phyloP scores from a whole-genome alignment of 2,888 invertebrate genomes.

The Chrysolina haemoptera region DNA sequence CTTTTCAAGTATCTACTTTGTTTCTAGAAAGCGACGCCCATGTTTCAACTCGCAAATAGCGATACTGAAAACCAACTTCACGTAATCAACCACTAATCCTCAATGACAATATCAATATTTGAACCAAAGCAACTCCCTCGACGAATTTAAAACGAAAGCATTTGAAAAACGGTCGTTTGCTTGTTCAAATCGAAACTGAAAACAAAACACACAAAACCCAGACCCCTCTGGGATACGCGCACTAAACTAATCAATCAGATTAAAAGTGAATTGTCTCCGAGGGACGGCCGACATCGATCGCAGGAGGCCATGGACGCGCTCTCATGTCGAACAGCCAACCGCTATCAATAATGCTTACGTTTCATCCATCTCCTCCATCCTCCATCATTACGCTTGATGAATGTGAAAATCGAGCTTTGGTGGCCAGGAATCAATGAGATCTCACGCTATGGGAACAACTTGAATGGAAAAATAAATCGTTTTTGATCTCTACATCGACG shows the following conservation, averaged over 20 bases:
- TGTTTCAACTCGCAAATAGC: neutral
- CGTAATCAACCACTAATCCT: neutral
- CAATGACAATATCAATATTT: constrained; percentile 4
- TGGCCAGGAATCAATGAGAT: neutral
- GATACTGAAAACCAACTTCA: neutral
- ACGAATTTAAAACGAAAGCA: constrained; percentile 16
- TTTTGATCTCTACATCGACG: constrained; percentile 4
- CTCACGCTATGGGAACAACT: neutral
- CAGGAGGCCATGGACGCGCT: constrained; percentile 32
- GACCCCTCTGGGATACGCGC: constrained; percentile 45
- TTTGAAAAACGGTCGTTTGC: constrained; percentile 18
- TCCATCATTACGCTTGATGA: constrained; percentile 18
- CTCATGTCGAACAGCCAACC: constrained; percentile 42
- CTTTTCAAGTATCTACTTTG: neutral
- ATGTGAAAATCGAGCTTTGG: constrained; percentile 24
- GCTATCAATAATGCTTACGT: constrained; percentile 48
- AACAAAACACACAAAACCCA: constrained; percentile 46
- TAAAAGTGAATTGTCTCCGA: constrained; percentile 54
- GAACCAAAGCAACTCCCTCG: neutral
- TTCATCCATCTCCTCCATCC: constrained; percentile 21
- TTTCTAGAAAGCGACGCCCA: neutral
- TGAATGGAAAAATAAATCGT: constrained; percentile 23
- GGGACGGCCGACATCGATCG: constrained; percentile 46
- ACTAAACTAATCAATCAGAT: constrained; percentile 58
- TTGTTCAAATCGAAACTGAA: constrained; percentile 37